A percentile compares a stretch with the other conserved stretches of the same genome.
Evolutionary conservation across 1,140 invertebrate species (phyloP).

Genomic region (Battus philenor): DNA sequence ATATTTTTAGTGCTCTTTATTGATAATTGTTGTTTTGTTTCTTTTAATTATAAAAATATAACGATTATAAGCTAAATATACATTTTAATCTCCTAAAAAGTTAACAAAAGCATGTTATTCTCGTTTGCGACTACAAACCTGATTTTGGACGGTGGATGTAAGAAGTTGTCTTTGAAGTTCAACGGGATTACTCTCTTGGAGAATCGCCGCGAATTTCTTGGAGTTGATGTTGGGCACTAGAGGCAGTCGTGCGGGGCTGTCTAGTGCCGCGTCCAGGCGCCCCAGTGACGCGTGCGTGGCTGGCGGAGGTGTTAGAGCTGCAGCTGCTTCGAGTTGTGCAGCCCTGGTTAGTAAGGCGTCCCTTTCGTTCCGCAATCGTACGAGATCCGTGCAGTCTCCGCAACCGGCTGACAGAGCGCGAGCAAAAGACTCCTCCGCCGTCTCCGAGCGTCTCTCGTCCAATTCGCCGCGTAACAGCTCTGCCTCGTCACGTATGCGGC

Average conservation of each 20-base stretch:
- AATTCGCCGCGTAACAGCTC: constrained; percentile 67
- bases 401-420: constrained; percentile 58
- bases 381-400: constrained; percentile 67
- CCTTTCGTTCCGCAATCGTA: constrained; percentile 80
- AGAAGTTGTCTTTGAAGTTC: constrained; percentile 90
- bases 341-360: constrained; percentile 82
- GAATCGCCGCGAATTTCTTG: constrained; percentile 87
- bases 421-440: constrained; percentile 70
- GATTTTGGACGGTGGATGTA: constrained; percentile 88
- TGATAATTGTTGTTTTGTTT: too few species aligned
- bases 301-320: constrained; percentile 38
- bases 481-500: constrained; percentile 83
- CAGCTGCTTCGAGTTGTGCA: constrained; percentile 84
- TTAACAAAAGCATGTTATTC: too few species aligned
- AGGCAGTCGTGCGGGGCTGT: constrained; percentile 71
- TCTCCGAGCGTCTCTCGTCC: constrained; percentile 65
- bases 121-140: constrained; percentile 81
- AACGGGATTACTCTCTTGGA: constrained; percentile 86
- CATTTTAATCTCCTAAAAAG: too few species aligned
- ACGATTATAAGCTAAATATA: too few species aligned
- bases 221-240: constrained; percentile 78
- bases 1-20: too few species aligned
- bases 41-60: too few species aligned
- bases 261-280: constrained; percentile 74
- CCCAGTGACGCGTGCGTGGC: constrained; percentile 49